Conservation (phyloP, 2,888 invertebrate genomes). For the Drosophila acutilabella region DNA sequence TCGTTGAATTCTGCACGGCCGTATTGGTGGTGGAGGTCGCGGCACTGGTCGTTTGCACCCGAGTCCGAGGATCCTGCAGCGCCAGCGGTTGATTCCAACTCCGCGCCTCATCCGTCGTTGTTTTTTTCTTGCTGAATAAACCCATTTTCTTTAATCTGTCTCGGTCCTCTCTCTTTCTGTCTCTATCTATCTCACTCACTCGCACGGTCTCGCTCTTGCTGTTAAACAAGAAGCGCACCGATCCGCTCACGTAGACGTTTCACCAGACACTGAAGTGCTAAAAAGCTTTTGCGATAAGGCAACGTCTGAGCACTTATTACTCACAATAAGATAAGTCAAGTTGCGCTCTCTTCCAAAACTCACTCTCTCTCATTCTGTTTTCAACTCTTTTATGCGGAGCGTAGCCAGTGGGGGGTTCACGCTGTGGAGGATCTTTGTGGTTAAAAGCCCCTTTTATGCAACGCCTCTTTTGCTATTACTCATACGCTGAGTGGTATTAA, state of each 20-base stretch:
- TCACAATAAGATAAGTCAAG: conserved; percentile 10
- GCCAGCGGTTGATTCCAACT: conserved; percentile 52
- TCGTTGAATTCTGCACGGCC: conserved; percentile 77
- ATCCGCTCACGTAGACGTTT: conserved; percentile 14
- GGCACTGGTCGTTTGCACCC: conserved; percentile 76
- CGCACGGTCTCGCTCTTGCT: not conserved
- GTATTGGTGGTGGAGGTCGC: conserved; percentile 79
- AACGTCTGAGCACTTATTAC: not conserved
- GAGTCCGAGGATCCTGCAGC: conserved; percentile 78
- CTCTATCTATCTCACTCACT: not conserved
- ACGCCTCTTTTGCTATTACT: conserved; percentile 38
- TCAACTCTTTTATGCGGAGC: not conserved
- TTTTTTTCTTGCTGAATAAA: conserved; percentile 45
- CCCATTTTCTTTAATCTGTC: conserved; percentile 19
- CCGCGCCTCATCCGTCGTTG: conserved; percentile 21
- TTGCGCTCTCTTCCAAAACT: conserved; percentile 13
- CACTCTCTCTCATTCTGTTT: not conserved
- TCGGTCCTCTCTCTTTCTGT: not conserved
- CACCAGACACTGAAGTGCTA: conserved; percentile 25
- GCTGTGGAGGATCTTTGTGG: conserved; percentile 12
- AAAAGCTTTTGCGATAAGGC: conserved; percentile 34
- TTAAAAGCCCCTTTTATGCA: not conserved
- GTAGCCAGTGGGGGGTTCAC: conserved; percentile 8
- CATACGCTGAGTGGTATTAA: conserved; percentile 42
- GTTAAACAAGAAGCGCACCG: conserved; percentile 1